Conservation (phyloP, 2,797 vertebrate species). For the Staurois parvus region DNA sequence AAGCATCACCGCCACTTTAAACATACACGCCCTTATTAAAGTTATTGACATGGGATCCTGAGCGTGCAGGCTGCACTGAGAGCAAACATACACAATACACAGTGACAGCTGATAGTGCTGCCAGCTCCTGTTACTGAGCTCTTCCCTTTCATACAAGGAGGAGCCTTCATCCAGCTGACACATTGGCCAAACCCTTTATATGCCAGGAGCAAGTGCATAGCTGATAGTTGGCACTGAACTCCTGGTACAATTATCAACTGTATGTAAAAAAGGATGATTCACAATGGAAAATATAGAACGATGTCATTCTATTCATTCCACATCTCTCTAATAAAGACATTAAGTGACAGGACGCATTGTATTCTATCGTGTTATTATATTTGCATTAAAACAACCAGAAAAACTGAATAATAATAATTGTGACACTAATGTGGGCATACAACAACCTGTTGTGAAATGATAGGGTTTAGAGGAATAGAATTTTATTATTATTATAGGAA, state of each 20-base stretch:
- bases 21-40: conserved; percentile 14
- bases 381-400: not conserved
- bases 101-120: conserved; percentile 43
- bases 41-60: conserved; percentile 23
- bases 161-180: conserved; percentile 6
- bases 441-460: too few relatives aligned
- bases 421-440: not conserved
- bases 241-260: not conserved
- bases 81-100: conserved; percentile 29
- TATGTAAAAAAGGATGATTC: not conserved
- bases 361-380: not conserved
- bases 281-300: not conserved
- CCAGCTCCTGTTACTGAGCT: conserved; percentile 41
- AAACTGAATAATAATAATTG: not conserved
- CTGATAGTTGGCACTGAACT: not conserved
- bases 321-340: not conserved
- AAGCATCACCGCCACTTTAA: not conserved
- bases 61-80: conserved; percentile 33
- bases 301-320: not conserved
- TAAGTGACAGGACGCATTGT: conserved; percentile 1
- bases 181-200: conserved; percentile 31
- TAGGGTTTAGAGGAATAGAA: too few relatives aligned
- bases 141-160: conserved; percentile 21
- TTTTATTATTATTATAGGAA: too few relatives aligned
- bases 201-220: not conserved